These are phyloP conservation scores for Poeciliopsis infans DNA, from an alignment of 2,797 vertebrate species.

Conservation along the genomic window DNA sequence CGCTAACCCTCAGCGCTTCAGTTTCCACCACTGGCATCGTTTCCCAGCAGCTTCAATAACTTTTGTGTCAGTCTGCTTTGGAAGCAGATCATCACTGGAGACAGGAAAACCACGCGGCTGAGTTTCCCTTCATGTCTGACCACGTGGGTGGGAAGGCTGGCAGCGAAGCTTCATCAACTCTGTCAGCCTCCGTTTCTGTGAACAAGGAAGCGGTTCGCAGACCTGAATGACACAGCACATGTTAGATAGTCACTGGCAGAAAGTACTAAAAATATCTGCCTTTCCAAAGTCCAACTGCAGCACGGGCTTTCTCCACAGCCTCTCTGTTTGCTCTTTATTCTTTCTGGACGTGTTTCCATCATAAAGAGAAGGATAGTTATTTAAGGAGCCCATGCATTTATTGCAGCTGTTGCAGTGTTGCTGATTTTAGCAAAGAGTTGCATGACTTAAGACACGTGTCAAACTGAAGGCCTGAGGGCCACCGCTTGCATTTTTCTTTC, in stretches of 20 bases:
- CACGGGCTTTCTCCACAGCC: slow-evolving; percentile 11
- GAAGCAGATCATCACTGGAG: too few species aligned
- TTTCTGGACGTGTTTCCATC: neutral
- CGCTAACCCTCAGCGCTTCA: neutral
- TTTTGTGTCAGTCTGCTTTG: neutral
- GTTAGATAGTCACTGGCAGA: slow-evolving; percentile 9
- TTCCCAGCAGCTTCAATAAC: neutral
- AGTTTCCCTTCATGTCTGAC: slow-evolving; percentile 29
- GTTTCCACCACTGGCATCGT: neutral
- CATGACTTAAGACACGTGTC: too few species aligned
- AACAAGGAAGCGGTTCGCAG: slow-evolving; percentile 22
- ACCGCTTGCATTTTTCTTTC: too few species aligned
- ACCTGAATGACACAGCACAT: slow-evolving; percentile 13
- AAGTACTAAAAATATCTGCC: slow-evolving; percentile 17
- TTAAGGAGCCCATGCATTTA: neutral
- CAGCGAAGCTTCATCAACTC: slow-evolving; percentile 6
- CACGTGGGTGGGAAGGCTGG: slow-evolving; percentile 10
- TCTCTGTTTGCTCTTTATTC: neutral
- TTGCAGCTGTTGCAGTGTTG: neutral
- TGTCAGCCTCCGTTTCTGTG: slow-evolving; percentile 12
- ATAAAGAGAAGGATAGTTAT: neutral
- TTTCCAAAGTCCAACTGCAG: slow-evolving; percentile 27
- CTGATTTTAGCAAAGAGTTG: too few species aligned
- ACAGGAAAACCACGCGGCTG: slow-evolving; percentile 13
- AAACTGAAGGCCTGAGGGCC: too few species aligned